phyloP scores from a whole-genome alignment of 2,113 vertebrate genomes.

The Lutjanus erythropterus region DNA sequence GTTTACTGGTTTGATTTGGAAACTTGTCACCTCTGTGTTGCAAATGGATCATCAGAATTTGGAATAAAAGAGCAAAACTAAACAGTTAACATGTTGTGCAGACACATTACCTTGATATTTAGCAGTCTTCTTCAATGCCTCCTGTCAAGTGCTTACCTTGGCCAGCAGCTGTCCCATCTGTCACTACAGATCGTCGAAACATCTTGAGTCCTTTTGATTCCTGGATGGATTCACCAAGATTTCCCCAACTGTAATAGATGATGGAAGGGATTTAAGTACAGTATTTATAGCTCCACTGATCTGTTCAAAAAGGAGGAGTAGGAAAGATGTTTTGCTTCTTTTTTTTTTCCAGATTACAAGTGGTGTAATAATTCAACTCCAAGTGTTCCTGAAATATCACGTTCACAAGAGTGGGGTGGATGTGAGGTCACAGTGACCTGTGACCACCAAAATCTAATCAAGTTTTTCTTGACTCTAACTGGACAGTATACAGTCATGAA shows the following conservation, averaged over 20 bases:
- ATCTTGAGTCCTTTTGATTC: constrained; percentile 56
- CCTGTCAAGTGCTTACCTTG: constrained; percentile 63
- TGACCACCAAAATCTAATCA: no score
- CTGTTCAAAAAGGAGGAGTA: neutral
- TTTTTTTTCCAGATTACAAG: no score
- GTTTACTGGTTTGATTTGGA: neutral
- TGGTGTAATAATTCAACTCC: no score
- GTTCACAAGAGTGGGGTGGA: no score
- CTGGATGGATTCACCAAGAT: constrained; percentile 31
- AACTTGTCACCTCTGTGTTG: neutral
- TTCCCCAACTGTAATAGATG: constrained; percentile 21
- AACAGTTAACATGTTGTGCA: neutral
- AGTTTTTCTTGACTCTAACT: no score
- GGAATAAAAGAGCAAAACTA: neutral
- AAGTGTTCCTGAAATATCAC: no score
- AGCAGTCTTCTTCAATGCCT: neutral
- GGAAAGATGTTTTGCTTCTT: no score
- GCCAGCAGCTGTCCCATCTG: constrained; percentile 61
- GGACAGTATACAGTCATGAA: no score
- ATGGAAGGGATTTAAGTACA: neutral
- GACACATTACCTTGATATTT: neutral
- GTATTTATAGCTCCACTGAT: neutral
- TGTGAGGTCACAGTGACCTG: no score
- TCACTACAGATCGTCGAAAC: constrained; percentile 60
- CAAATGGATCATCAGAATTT: constrained; percentile 11